A percentile compares a stretch with the other conserved stretches of the same genome.
phyloP scores from a whole-genome alignment of 2,113 vertebrate genomes.

The Phycodurus eques region DNA sequence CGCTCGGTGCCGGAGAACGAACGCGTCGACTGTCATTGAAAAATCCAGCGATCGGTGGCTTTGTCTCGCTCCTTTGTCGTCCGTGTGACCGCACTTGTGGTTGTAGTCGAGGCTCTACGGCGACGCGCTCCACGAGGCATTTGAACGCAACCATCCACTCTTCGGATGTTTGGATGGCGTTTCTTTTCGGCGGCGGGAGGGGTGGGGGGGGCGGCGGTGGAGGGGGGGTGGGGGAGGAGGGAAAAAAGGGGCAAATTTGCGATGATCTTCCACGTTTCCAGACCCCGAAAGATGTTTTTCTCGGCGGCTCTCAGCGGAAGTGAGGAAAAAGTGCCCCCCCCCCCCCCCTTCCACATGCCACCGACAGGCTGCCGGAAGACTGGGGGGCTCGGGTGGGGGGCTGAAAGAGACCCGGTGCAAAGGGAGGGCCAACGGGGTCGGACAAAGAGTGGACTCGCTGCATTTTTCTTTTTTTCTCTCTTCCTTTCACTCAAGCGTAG shows the following conservation, averaged over 20 bases:
- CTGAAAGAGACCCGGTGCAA: background rate
- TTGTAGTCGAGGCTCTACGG: background rate
- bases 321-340: background rate
- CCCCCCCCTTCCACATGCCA: no score
- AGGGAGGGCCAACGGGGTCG: background rate
- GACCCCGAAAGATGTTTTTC: background rate
- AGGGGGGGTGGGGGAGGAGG: no score
- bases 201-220: background rate
- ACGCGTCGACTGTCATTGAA: background rate
- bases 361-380: conserved; percentile 2
- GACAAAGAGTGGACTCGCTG: background rate
- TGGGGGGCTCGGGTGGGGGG: background rate
- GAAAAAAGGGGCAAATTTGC: background rate
- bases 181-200: background rate
- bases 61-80: conserved; percentile 4
- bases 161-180: background rate
- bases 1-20: background rate
- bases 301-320: background rate
- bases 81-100: background rate
- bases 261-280: background rate
- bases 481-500: background rate
- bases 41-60: background rate
- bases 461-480: background rate
- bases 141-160: conserved; percentile 1
- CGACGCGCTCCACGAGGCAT: background rate